Base-by-base conservation (phyloP, 2,797 vertebrate species). In the Bucorvus abyssinicus region DNA sequence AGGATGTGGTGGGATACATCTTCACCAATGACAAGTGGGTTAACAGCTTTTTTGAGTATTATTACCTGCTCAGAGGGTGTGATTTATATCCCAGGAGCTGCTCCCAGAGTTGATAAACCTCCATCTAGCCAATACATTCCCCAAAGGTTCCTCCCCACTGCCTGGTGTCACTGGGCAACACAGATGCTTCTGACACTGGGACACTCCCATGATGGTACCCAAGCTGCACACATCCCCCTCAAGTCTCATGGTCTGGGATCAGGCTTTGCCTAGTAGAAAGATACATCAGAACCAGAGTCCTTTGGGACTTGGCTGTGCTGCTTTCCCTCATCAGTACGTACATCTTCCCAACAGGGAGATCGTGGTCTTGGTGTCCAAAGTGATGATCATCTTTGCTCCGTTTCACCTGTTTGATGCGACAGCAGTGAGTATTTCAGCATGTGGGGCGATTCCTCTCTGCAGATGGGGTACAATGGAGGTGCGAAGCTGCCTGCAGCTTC, bases 11-110 rank as follows among this genome's bases (percentile, higher is more conserved):
- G 40, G 97, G 95, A 74, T 98, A 97, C 47, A 93, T 98, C 90
- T 98, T 98, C 81, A 98, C 98, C 27, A 95, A 53, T 0, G 98
- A 98, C 86, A 77, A 47, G 98, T 98, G 84, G 63, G 98, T 97
- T 76, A 29, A 71, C 65, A 44, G n/a, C 49, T 83, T 69, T 73
- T 49, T 40, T 21, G 16, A 53, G 17, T 21, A 5, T 12, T 52
- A 8, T 3, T 77, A 15, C 49, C 14, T 65, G 53, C 14, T 21
- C 30, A 21, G 47, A 44, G 32, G 56, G 19, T 50, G 34, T 12
- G 68, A n/a, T 49, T 63, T 47, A 8, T 52, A 44, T 16, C 29
- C 50, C 14, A 56, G 69, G 26, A 76, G 38, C 71, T 77, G 64
- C 44, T 90, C 45, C 18, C 18, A 65, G 67, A 63, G 40, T 36